Evolutionary conservation across 2,113 vertebrate genomes (phyloP).

Genomic region (Ancistrus triradiatus): DNA sequence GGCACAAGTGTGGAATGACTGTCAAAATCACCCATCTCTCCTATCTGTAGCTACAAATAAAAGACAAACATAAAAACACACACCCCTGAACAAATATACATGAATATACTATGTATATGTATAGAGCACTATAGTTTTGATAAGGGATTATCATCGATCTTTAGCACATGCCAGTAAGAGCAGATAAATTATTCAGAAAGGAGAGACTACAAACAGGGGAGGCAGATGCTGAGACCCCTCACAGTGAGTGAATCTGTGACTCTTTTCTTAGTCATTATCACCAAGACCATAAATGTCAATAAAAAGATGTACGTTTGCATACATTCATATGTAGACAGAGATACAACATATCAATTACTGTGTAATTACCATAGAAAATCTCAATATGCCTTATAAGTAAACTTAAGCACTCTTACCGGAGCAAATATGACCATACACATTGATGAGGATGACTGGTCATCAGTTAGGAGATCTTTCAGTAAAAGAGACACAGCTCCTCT

Average conservation of each 20-base stretch:
- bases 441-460: constrained; percentile 38
- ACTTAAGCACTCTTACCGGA: constrained; percentile 42
- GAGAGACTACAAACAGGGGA: constrained; percentile 41
- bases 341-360: neutral
- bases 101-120: neutral
- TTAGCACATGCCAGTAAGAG: constrained; percentile 38
- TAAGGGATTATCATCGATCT: constrained; percentile 38
- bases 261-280: neutral
- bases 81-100: too few relatives aligned
- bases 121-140: neutral
- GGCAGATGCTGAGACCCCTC: constrained; percentile 30
- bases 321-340: neutral
- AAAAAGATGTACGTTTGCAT: neutral
- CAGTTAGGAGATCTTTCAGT: constrained; percentile 34
- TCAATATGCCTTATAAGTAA: neutral
- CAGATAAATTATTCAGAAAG: constrained; percentile 48
- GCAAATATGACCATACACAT: constrained; percentile 55
- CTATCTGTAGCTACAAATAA: too few relatives aligned
- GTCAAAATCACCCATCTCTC: too few relatives aligned
- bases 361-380: neutral
- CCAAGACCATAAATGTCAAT: neutral
- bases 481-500: constrained; percentile 34
- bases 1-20: too few relatives aligned
- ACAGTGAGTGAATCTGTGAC: constrained; percentile 33
- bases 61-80: too few relatives aligned